Conservation (phyloP, 1,140 invertebrate species). For the Platyura marginata region DNA sequence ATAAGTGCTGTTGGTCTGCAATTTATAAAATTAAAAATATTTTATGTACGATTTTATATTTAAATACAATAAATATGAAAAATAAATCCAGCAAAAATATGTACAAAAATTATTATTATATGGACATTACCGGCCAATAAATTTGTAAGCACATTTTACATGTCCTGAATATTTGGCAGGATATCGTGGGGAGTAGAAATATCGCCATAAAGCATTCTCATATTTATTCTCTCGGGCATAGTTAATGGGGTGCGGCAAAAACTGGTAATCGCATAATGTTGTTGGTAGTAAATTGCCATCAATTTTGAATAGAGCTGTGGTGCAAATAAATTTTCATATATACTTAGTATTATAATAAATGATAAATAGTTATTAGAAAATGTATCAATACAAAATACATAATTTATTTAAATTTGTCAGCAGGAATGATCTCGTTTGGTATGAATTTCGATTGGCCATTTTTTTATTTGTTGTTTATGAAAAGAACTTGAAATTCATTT, state of each 20-base stretch:
- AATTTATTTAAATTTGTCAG: too few species aligned
- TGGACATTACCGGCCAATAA: constrained; percentile 13
- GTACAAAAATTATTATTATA: background rate
- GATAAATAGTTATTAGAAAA: too few species aligned
- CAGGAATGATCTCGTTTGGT: too few species aligned
- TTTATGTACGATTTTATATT: background rate
- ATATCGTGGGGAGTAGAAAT: constrained; percentile 22
- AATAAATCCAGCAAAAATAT: background rate
- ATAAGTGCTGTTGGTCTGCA: constrained; percentile 16
- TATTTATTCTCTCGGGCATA: background rate
- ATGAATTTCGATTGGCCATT: too few species aligned
- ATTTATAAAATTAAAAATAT: background rate
- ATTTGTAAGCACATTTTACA: constrained; percentile 23
- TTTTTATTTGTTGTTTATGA: too few species aligned
- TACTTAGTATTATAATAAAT: too few species aligned
- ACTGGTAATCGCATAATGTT: constrained; percentile 22
- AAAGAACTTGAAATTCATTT: too few species aligned
- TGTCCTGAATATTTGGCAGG: constrained; percentile 22
- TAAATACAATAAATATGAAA: background rate
- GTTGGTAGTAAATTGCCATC: constrained; percentile 18
- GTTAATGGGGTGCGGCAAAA: constrained; percentile 8
- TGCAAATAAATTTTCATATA: too few species aligned
- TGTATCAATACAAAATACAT: too few species aligned
- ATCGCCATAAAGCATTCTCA: constrained; percentile 8
- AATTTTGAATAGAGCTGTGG: constrained; percentile 15